phyloP scores from a whole-genome alignment of 2,888 invertebrate species.

The Syrista parreyssii region DNA sequence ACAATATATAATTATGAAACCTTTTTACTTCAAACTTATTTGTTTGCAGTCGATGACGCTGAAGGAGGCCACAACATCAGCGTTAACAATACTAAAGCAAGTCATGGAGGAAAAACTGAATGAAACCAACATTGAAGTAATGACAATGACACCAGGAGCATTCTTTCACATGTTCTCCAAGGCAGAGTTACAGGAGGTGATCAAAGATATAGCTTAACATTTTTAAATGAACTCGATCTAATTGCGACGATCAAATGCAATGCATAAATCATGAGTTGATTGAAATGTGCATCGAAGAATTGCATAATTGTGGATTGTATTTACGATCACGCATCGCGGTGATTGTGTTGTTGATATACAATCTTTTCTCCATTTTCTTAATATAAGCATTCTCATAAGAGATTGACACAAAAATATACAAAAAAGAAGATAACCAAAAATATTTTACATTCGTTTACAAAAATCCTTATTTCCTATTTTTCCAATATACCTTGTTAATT shows the following conservation, averaged over 20 bases:
- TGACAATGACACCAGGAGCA: slow-evolving; percentile 87
- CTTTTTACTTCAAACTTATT: slow-evolving; percentile 11
- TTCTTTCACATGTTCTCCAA: slow-evolving; percentile 91
- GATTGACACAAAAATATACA: neutral
- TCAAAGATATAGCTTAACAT: slow-evolving; percentile 77
- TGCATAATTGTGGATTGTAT: slow-evolving; percentile 26
- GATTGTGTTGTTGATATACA: slow-evolving; percentile 15
- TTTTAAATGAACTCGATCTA: slow-evolving; percentile 19
- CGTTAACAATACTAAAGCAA: slow-evolving; percentile 95
- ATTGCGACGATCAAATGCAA: slow-evolving; percentile 4
- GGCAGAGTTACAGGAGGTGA: slow-evolving; percentile 91
- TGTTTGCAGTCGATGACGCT: slow-evolving; percentile 86
- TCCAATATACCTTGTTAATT: neutral
- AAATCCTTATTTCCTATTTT: neutral
- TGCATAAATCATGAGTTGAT: slow-evolving; percentile 11
- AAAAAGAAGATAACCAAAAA: neutral
- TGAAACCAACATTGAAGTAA: slow-evolving; percentile 96
- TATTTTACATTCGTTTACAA: neutral
- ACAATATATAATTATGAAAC: neutral
- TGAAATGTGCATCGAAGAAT: neutral
- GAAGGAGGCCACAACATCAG: slow-evolving; percentile 90
- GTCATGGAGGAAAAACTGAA: slow-evolving; percentile 99
- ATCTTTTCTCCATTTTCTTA: neutral
- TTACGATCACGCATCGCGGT: slow-evolving; percentile 20
- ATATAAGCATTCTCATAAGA: neutral